Percentiles rank a stretch among this genome's conserved stretches.
These are phyloP conservation scores for Megamerina dolium DNA, from an alignment of 2,888 invertebrate species.

Conservation along the genomic window DNA sequence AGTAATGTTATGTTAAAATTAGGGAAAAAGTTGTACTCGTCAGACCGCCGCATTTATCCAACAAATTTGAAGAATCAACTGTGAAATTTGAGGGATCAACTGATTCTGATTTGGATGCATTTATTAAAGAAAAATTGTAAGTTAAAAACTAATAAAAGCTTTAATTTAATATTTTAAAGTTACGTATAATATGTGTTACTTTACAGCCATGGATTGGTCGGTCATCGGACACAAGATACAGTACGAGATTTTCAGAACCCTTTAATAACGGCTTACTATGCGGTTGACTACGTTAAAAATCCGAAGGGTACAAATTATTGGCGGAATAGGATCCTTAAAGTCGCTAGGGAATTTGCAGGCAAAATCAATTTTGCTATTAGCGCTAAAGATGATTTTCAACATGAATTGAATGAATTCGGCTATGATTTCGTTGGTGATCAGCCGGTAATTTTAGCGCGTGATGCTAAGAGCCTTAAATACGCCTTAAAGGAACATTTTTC, in stretches of 20 bases:
- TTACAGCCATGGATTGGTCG: constrained; percentile 82
- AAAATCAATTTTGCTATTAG: constrained; percentile 82
- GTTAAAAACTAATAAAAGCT: constrained; percentile 16
- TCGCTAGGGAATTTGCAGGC: constrained; percentile 48
- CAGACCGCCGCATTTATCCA: constrained; percentile 82
- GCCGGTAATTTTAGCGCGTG: constrained; percentile 79
- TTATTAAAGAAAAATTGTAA: constrained; percentile 82
- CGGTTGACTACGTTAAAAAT: constrained; percentile 94
- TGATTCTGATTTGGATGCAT: constrained; percentile 66
- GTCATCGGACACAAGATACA: constrained; percentile 82
- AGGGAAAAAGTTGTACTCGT: constrained; percentile 80
- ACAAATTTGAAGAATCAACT: constrained; percentile 84
- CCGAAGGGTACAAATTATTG: constrained; percentile 98
- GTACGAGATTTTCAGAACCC: constrained; percentile 82
- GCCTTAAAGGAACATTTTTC: constrained; percentile 86
- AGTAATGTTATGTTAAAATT: background rate
- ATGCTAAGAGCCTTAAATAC: constrained; percentile 81
- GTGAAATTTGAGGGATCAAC: constrained; percentile 71
- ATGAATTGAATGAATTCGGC: constrained; percentile 92
- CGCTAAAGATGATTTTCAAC: constrained; percentile 87
- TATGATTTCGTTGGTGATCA: constrained; percentile 84
- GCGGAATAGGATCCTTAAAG: constrained; percentile 93
- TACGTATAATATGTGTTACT: constrained; percentile 6
- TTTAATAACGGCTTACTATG: constrained; percentile 84
- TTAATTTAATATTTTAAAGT: background rate